These are phyloP conservation scores for Falco novaeseelandiae DNA, from an alignment of 2,797 vertebrate species.

Conservation along the genomic window DNA sequence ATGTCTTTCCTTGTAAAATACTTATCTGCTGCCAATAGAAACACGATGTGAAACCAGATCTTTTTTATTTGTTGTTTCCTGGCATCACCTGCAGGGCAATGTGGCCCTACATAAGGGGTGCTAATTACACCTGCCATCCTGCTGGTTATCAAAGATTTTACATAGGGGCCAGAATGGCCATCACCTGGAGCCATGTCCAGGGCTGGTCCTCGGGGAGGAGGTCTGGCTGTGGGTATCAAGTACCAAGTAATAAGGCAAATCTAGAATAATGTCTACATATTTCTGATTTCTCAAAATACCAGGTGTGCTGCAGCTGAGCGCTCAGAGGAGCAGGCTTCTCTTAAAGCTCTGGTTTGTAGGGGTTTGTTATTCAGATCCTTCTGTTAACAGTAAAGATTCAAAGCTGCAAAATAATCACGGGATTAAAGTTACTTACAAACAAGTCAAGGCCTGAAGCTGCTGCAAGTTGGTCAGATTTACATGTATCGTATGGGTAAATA, in stretches of 20 bases:
- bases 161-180: rapidly evolving
- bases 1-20: not conserved
- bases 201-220: rapidly evolving
- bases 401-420: slow-evolving; percentile 32
- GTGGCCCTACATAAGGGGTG: not conserved
- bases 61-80: not conserved
- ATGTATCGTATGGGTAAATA: slow-evolving; percentile 53
- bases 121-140: not conserved
- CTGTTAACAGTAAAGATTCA: not conserved
- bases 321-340: not conserved
- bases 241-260: not conserved
- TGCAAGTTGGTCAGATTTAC: slow-evolving; percentile 56
- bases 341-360: not conserved
- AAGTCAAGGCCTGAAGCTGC: not conserved
- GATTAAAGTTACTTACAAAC: not conserved
- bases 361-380: not conserved
- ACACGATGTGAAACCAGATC: not conserved
- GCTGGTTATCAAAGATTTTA: rapidly evolving
- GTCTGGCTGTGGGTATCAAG: not conserved
- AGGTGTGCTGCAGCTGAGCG: not conserved
- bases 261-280: no score
- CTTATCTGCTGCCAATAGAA: not conserved
- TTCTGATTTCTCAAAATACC: not conserved
- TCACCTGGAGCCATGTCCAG: rapidly evolving
- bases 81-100: not conserved